Base-by-base conservation (phyloP, 2,888 invertebrate species). In the Strigamia crassipes region DNA sequence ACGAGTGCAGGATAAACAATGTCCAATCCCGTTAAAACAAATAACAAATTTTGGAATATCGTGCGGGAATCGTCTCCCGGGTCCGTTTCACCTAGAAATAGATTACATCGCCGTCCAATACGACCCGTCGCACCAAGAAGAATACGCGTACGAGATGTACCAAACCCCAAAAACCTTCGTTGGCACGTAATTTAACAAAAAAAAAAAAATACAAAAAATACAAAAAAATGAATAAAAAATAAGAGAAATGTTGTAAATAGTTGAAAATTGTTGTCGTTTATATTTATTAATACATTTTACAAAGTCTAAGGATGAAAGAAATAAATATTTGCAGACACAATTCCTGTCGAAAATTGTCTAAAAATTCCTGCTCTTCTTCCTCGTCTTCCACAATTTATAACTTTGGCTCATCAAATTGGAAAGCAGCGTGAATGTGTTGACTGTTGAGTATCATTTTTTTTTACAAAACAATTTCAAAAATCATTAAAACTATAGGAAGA, bases 61-160 rank as follows among this genome's bases (percentile, higher is more conserved):
- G 0, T 90, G 94, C 23, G 93, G 91, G 1, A 97, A 97, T 86
- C 91, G 92, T 83, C 91, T 93, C 83, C 91, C 92, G 83, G 99
- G 98, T 0, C 92, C 92, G 0, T 99, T 97, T 88, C 90, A 90
- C 85, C 90, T 99, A 84, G 99, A 96, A 90, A 92, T 96, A 82
- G 98, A 97, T 89, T 98, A 95, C 87, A 92, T 99, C 83, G 99
- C 96, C 15, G 87, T 96, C 61, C 93, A 94, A 87, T 91, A 89
- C 86, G 96, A 99, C 89, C 92, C 92, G 0, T 91, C 90, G 82
- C 93, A 96, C 85, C 90, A 88, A 0, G 97, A 98, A 90, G 92
- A 93, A 84, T 94, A 93, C 89, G 97, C 97, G 0, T 99, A 99
- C 89, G 99, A 99, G 91, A 92, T 93, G 92, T 98, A 97, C 88